These are phyloP conservation scores for Microctenopoma stevenorrisi DNA, from an alignment of 2,797 vertebrate species.

Conservation along the genomic window DNA sequence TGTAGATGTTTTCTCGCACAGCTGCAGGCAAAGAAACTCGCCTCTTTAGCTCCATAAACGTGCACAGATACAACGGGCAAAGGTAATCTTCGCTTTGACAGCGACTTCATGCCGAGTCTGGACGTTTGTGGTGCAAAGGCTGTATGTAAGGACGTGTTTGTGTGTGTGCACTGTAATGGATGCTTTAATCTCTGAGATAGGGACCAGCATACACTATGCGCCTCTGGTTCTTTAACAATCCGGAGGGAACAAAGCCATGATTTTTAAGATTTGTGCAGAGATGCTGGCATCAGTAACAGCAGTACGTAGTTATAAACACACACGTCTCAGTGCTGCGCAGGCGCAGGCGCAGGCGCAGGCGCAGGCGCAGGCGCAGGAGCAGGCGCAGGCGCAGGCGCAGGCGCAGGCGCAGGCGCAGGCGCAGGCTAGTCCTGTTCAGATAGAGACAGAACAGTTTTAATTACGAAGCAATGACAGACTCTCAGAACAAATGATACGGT, in stretches of 20 bases:
- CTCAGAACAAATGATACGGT: conserved; percentile 35
- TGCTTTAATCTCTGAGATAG: conserved; percentile 56
- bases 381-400: neutral
- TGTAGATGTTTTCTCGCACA: conserved; percentile 19
- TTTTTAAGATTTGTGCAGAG: conserved; percentile 50
- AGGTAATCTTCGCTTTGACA: conserved; percentile 50
- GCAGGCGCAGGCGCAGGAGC: neutral
- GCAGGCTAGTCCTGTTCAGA: conserved; percentile 8
- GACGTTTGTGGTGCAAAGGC: conserved; percentile 34
- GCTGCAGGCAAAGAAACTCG: conserved; percentile 41
- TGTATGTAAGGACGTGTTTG: conserved; percentile 15
- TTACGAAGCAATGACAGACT: conserved; percentile 30
- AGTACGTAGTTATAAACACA: conserved; percentile 23
- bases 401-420: too few species aligned
- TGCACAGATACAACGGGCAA: conserved; percentile 14
- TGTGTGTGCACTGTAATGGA: conserved; percentile 29
- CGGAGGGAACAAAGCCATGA: conserved; percentile 28
- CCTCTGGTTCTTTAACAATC: conserved; percentile 24
- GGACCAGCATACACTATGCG: neutral
- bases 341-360: too few species aligned
- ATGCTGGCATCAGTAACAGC: conserved; percentile 43
- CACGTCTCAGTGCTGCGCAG: neutral
- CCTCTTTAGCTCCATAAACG: conserved; percentile 23
- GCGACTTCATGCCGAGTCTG: conserved; percentile 16
- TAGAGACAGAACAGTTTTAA: conserved; percentile 40